Evolutionary conservation across 2,113 vertebrate species (phyloP).

Genomic region (Lepidothrix coronata): DNA sequence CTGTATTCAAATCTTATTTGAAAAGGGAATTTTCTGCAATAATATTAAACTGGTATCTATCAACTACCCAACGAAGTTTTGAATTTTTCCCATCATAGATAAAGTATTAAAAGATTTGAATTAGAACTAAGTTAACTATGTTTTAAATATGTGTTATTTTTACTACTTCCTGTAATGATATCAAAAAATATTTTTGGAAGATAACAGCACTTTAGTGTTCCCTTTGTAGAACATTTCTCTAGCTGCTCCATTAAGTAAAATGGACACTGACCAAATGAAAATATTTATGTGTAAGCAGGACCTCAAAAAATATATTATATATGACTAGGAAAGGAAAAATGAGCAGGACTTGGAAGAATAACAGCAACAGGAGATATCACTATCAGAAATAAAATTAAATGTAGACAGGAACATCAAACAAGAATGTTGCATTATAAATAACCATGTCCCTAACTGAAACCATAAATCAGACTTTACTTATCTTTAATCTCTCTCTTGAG

Average conservation of each 20-base stretch:
- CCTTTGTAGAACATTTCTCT: not conserved
- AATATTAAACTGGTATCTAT: not conserved
- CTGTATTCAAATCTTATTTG: not conserved
- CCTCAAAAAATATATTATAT: not conserved
- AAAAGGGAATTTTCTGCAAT: not conserved
- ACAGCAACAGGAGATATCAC: conserved; percentile 53
- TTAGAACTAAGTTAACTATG: not conserved
- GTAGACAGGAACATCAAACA: conserved; percentile 52
- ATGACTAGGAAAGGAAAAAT: conserved; percentile 36
- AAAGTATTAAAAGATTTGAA: not conserved
- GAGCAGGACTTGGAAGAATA: conserved; percentile 16
- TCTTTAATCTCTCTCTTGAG: conserved; percentile 57
- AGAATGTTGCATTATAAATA: conserved; percentile 57
- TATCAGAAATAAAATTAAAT: conserved; percentile 63
- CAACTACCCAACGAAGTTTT: not conserved
- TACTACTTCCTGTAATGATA: not conserved
- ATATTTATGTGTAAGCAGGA: not conserved
- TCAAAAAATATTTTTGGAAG: not conserved
- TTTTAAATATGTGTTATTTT: not conserved
- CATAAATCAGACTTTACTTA: conserved; percentile 53
- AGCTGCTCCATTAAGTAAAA: conserved; percentile 27
- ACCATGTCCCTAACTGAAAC: conserved; percentile 26
- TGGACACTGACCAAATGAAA: not conserved
- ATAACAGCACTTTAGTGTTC: not conserved
- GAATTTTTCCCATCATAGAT: not conserved